Evolutionary conservation across 2,797 vertebrate species (phyloP), one percentile per base, ranked within the genome.

Genomic region (Lagodon rhomboides): DNA sequence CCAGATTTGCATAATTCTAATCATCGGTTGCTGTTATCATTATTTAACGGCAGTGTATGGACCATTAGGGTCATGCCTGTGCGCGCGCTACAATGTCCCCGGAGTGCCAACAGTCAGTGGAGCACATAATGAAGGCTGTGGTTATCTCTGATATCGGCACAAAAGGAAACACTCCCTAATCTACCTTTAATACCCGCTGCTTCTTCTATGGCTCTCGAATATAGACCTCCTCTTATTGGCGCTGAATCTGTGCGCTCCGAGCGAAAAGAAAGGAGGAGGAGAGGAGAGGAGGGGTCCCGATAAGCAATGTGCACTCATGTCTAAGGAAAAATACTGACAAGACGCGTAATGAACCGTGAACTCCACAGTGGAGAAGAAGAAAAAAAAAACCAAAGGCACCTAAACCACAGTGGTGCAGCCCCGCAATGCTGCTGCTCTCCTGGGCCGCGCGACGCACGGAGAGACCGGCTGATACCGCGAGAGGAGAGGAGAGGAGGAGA

Each of bases 221-320:
- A 68, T 83, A 76, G 87, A 64, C 78, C 15, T 73, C 78, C 13
- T 73, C 79, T 83, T 76, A 83, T 79, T 88, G 82, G 73, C 22
- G 75, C 58, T 58, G 85, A 84, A 88, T 89, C 89, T 86, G 79
- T 78, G 88, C 77, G 84, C 84, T 83, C 46, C 43, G 80, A 78
- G 82, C 75, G n/a, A 91, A 34, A 87, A 87, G 68, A 83, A 74
- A 82, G 61, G 74, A 75, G 65, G 69, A 49, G 75, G 75, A 66
- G 69, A 49, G 75, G 75, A 65, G 77, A 47, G 60, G 82, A 74
- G 90, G 85, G 85, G 85, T 86, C 89, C 87, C 95, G 95, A 96
- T 96, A 97, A 97, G 96, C 96, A 96, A 96, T 96, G 96, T 95
- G 96, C 96, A 96, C 95, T 96, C 95, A 96, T 96, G 95, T 97